phyloP scores from a whole-genome alignment of 2,113 vertebrate species.

The Entelurus aequoreus region DNA sequence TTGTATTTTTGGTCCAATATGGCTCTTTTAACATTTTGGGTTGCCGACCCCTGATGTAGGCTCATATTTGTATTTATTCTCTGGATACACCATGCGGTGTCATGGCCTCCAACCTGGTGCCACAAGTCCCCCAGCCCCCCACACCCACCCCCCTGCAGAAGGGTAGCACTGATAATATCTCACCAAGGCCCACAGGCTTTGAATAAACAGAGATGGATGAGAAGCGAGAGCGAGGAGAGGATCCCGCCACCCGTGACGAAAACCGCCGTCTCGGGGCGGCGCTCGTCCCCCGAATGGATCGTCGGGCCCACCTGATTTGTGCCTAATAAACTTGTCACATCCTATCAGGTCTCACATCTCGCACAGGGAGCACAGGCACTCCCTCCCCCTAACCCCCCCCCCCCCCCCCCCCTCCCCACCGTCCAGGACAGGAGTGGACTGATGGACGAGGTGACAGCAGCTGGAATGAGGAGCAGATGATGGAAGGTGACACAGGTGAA shows the following conservation, averaged over 20 bases:
- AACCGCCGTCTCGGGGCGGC: constrained; percentile 37
- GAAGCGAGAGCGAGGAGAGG: constrained; percentile 21
- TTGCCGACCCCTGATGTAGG: too few species aligned
- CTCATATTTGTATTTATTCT: too few species aligned
- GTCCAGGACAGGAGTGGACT: background rate
- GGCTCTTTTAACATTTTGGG: too few species aligned
- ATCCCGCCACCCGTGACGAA: constrained; percentile 26
- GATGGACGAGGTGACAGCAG: background rate
- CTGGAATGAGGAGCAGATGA: background rate
- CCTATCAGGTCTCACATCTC: constrained; percentile 66
- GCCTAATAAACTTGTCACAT: constrained; percentile 75
- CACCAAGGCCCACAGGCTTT: constrained; percentile 19
- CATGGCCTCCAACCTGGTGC: too few species aligned
- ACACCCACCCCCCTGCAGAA: constrained; percentile 2
- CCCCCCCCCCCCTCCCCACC: background rate
- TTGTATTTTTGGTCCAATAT: too few species aligned
- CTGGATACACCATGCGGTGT: too few species aligned
- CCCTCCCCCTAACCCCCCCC: too few species aligned
- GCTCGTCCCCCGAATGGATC: constrained; percentile 45
- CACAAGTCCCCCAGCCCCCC: constrained; percentile 14
- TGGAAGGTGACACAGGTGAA: background rate
- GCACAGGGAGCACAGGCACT: constrained; percentile 16
- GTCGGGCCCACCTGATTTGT: constrained; percentile 46
- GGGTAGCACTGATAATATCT: constrained; percentile 19
- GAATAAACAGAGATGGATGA: constrained; percentile 41